These are phyloP conservation scores for Vesta saturnalis DNA, from an alignment of 2,888 invertebrate genomes.

Conservation along the genomic window DNA sequence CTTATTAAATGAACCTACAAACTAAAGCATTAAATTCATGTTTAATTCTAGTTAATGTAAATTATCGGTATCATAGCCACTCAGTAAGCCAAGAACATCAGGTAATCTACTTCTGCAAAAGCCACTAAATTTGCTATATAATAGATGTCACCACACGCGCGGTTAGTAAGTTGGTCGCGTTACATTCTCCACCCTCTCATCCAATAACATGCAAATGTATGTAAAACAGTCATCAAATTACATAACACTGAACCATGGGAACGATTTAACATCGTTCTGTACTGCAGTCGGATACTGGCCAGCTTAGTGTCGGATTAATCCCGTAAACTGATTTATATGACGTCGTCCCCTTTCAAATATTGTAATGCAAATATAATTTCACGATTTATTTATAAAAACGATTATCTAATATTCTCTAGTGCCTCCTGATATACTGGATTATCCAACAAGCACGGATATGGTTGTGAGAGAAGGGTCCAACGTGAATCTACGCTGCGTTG, in stretches of 20 bases:
- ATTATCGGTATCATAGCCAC: slow-evolving; percentile 35
- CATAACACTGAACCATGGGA: slow-evolving; percentile 56
- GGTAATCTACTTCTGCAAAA: slow-evolving; percentile 50
- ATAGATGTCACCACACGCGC: slow-evolving; percentile 50
- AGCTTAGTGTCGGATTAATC: slow-evolving; percentile 46
- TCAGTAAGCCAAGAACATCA: slow-evolving; percentile 44
- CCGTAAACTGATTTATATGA: slow-evolving; percentile 51
- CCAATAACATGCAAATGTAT: slow-evolving; percentile 61
- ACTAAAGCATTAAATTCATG: background rate
- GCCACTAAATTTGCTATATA: slow-evolving; percentile 51
- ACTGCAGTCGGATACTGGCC: slow-evolving; percentile 43
- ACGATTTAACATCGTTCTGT: slow-evolving; percentile 47
- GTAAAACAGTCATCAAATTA: slow-evolving; percentile 60
- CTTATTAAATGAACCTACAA: no score
- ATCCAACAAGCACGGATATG: slow-evolving; percentile 85
- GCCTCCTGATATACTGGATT: slow-evolving; percentile 84
- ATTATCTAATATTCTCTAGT: slow-evolving; percentile 62
- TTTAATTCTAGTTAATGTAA: slow-evolving; percentile 29
- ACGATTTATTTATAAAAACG: slow-evolving; percentile 33
- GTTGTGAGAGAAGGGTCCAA: slow-evolving; percentile 87
- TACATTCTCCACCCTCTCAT: slow-evolving; percentile 48
- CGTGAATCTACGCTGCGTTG: slow-evolving; percentile 86
- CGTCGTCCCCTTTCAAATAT: slow-evolving; percentile 36
- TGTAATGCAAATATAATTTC: slow-evolving; percentile 37
- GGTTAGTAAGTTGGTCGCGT: slow-evolving; percentile 47